Percentiles rank a stretch among this genome's conserved stretches.
phyloP scores from a whole-genome alignment of 2,113 vertebrate genomes.

The Tragelaphus strepsiceros region DNA sequence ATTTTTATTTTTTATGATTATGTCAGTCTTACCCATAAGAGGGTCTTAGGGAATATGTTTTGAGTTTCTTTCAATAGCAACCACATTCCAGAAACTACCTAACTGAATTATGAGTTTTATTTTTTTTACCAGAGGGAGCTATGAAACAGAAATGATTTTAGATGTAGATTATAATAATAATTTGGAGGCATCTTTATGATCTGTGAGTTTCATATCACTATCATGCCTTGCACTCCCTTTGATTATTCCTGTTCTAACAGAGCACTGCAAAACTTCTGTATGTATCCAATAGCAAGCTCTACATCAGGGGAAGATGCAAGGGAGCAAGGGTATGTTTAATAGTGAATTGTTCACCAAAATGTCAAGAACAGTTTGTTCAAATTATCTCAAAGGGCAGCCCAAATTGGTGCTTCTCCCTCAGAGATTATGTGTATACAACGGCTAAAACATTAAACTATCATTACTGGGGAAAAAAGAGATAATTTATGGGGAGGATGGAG shows the following conservation, averaged over 20 bases:
- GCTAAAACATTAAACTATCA: background rate
- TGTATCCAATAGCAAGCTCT: background rate
- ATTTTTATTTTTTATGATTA: conserved; percentile 80
- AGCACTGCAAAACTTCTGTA: background rate
- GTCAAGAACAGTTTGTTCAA: background rate
- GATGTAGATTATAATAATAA: conserved; percentile 72
- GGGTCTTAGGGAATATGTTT: conserved; percentile 75
- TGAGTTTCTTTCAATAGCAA: conserved; percentile 70
- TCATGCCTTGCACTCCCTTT: conserved; percentile 44
- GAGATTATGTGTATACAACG: background rate
- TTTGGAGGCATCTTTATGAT: conserved; percentile 71
- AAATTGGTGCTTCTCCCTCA: background rate
- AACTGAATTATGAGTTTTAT: conserved; percentile 72
- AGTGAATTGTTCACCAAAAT: background rate
- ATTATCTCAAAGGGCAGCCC: background rate
- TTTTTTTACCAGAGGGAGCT: conserved; percentile 69
- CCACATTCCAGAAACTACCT: conserved; percentile 54
- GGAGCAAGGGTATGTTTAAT: background rate
- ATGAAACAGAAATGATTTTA: conserved; percentile 75
- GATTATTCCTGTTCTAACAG: conserved; percentile 46
- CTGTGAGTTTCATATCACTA: conserved; percentile 62
- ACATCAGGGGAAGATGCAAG: background rate
- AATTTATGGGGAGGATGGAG: background rate
- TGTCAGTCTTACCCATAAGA: conserved; percentile 72
- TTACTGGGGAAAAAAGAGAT: background rate